A percentile compares a stretch with the other conserved stretches of the same genome.
phyloP scores from a whole-genome alignment of 2,113 vertebrate genomes.

The Ellobius talpinus region DNA sequence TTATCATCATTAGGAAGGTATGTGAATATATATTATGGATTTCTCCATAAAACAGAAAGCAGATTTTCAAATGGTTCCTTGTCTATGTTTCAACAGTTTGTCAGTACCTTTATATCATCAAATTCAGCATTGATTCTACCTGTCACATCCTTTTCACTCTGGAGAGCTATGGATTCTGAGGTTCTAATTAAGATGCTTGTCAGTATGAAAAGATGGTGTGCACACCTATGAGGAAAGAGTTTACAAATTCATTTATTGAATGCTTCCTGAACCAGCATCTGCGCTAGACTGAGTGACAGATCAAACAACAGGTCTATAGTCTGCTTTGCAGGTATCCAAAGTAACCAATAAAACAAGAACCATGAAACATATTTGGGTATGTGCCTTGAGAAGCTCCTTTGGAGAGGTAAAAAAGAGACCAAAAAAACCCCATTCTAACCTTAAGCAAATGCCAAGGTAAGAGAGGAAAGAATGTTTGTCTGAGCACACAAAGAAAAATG shows the following conservation, averaged over 20 bases:
- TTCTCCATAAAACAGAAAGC: slow-evolving; percentile 25
- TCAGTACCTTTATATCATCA: background rate
- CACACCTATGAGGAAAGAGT: background rate
- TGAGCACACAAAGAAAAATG: background rate
- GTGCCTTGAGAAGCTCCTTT: background rate
- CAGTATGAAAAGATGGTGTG: background rate
- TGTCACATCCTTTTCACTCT: background rate
- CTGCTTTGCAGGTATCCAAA: background rate
- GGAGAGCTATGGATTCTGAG: background rate
- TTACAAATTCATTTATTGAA: background rate
- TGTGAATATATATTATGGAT: slow-evolving; percentile 30
- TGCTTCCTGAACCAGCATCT: background rate
- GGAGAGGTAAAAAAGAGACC: background rate
- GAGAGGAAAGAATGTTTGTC: background rate
- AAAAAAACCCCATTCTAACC: background rate
- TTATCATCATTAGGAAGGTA: slow-evolving; percentile 52
- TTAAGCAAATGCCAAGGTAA: background rate
- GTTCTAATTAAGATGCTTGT: background rate
- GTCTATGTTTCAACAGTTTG: slow-evolving; percentile 1
- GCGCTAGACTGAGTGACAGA: background rate
- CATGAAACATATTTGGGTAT: background rate
- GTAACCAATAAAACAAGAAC: background rate
- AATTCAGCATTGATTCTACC: background rate
- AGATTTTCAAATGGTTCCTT: slow-evolving; percentile 8
- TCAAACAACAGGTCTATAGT: background rate